A percentile compares a stretch with the other conserved stretches of the same genome.
Evolutionary conservation across 2,113 vertebrate species (phyloP).

Genomic region (Oryzias woworae): DNA sequence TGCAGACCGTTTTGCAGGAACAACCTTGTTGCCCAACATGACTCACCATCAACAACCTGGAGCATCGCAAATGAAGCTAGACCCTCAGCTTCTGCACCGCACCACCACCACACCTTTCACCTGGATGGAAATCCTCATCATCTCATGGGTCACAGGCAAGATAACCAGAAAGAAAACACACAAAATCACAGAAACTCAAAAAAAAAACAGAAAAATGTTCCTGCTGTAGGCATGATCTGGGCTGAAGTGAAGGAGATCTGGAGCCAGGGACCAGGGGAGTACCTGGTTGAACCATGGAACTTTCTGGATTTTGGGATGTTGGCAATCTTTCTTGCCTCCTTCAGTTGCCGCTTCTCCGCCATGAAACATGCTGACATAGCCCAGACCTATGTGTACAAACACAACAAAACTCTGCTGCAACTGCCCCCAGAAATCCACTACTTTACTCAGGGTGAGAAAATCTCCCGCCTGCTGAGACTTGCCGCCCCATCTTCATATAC

Average conservation of each 20-base stretch:
- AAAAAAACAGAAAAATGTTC: no score
- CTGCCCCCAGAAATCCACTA: slow-evolving; percentile 89
- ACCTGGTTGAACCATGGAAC: slow-evolving; percentile 95
- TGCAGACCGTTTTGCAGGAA: slow-evolving; percentile 93
- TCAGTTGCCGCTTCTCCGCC: slow-evolving; percentile 93
- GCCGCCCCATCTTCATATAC: no score
- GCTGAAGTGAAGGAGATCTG: slow-evolving; percentile 99
- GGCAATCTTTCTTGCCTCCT: slow-evolving; percentile 95
- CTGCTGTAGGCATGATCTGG: slow-evolving; percentile 94
- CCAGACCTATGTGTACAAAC: slow-evolving; percentile 84
- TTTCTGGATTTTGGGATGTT: slow-evolving; percentile 98
- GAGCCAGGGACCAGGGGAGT: slow-evolving; percentile 95
- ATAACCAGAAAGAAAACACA: not conserved
- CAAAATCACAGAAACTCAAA: not conserved
- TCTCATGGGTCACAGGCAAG: slow-evolving; percentile 96
- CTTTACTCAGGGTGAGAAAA: slow-evolving; percentile 88
- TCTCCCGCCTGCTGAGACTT: no score
- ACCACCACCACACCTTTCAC: slow-evolving; percentile 96
- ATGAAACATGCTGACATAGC: slow-evolving; percentile 89
- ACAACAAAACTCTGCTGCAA: slow-evolving; percentile 83
- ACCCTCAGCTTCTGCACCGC: slow-evolving; percentile 82
- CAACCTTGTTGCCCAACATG: slow-evolving; percentile 89
- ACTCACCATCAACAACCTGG: slow-evolving; percentile 80
- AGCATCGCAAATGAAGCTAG: not conserved
- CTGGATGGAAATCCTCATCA: slow-evolving; percentile 98